Evolutionary conservation across 2,888 invertebrate species (phyloP).

Genomic region (Amblyjoppa fuscipennis): DNA sequence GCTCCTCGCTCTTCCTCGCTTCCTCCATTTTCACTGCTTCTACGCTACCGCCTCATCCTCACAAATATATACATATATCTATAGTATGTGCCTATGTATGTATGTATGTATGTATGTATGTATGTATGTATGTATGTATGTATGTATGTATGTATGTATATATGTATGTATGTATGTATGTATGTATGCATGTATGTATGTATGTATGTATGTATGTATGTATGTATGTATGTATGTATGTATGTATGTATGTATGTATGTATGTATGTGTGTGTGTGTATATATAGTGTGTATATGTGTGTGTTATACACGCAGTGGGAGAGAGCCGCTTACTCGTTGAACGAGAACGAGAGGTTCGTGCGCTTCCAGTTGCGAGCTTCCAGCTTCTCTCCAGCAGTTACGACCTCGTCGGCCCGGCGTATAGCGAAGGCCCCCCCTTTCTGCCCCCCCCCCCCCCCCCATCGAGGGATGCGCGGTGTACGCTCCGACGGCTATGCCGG

Average conservation of each 20-base stretch:
- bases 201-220: too few species aligned
- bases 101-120: too few species aligned
- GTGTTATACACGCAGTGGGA: not conserved
- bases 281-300: too few species aligned
- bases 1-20: not conserved
- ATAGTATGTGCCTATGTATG: too few species aligned
- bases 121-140: not conserved
- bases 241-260: not conserved
- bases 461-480: slow-evolving; percentile 17
- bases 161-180: too few species aligned
- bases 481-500: slow-evolving; percentile 54
- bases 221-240: too few species aligned
- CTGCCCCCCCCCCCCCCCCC: too few species aligned
- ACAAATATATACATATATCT: not conserved
- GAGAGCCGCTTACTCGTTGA: slow-evolving; percentile 1
- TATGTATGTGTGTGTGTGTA: not conserved
- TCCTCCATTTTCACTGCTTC: slow-evolving; percentile 53
- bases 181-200: not conserved
- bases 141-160: not conserved
- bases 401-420: slow-evolving; percentile 44
- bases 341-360: slow-evolving; percentile 54
- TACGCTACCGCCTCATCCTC: slow-evolving; percentile 59
- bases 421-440: slow-evolving; percentile 27
- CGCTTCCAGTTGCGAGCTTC: slow-evolving; percentile 62
- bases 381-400: slow-evolving; percentile 55